A percentile compares a stretch with the other conserved stretches of the same genome.
phyloP scores from a whole-genome alignment of 2,797 vertebrate genomes.

The Avahi laniger region DNA sequence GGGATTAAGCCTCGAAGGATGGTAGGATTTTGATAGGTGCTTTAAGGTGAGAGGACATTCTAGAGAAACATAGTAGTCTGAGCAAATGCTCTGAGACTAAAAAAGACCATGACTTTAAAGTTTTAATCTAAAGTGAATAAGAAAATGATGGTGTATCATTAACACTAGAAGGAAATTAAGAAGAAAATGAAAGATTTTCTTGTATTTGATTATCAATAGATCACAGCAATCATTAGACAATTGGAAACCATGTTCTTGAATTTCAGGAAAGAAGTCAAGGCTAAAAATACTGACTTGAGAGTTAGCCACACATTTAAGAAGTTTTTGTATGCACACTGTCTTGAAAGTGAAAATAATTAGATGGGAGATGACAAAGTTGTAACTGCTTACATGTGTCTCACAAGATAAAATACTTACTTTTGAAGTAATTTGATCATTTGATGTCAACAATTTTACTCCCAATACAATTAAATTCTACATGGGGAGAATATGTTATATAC shows the following conservation, averaged over 20 bases:
- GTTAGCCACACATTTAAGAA: neutral
- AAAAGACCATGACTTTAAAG: neutral
- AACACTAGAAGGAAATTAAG: neutral
- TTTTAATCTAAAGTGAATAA: neutral
- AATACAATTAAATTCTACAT: neutral
- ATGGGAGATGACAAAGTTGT: neutral
- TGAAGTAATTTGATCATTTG: neutral
- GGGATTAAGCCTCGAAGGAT: neutral
- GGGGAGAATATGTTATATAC: neutral
- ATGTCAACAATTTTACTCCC: neutral
- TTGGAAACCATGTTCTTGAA: neutral
- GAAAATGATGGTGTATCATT: neutral
- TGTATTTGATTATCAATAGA: neutral
- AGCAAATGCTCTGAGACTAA: neutral
- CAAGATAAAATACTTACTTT: neutral
- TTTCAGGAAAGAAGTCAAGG: neutral
- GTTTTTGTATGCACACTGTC: neutral
- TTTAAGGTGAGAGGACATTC: neutral
- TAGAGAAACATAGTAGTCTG: neutral
- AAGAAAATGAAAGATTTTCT: neutral
- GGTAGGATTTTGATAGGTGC: neutral
- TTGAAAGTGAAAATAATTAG: constrained; percentile 16
- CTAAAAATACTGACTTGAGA: neutral
- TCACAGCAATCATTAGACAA: neutral
- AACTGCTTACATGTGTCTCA: neutral